Conservation (phyloP, 2,113 vertebrate species). For the Marmota flaviventris region DNA sequence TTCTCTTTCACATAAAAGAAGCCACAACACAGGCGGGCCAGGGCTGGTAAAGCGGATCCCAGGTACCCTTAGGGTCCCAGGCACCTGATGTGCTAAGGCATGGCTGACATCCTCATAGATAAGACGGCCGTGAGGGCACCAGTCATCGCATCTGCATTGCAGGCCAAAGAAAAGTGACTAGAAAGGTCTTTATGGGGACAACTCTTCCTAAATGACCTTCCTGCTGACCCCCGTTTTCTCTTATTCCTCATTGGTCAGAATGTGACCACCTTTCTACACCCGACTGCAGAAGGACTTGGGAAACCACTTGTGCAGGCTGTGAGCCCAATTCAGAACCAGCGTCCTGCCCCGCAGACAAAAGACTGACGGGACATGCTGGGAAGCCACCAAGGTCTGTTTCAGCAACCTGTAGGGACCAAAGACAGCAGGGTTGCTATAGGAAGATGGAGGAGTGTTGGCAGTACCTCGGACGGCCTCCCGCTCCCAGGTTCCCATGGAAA, state of each 20-base stretch:
- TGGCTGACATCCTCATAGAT: not conserved
- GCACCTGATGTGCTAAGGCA: fast-evolving
- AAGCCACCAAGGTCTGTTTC: too few species aligned
- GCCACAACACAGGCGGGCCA: too few species aligned
- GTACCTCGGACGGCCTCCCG: fast-evolving
- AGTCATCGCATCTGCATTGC: not conserved
- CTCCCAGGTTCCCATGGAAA: not conserved
- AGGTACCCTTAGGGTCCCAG: fast-evolving
- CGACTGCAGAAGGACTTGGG: not conserved
- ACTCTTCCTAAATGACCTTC: not conserved
- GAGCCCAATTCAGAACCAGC: not conserved
- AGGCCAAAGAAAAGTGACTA: not conserved
- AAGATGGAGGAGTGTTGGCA: fast-evolving
- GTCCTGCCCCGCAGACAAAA: not conserved
- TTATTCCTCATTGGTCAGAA: not conserved
- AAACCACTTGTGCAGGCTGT: too few species aligned
- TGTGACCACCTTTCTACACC: too few species aligned
- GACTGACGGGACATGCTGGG: fast-evolving
- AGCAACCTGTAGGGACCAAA: not conserved
- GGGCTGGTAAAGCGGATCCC: not conserved
- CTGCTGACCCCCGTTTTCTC: not conserved
- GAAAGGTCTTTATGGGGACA: not conserved
- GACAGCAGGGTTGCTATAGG: fast-evolving
- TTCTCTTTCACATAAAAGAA: not conserved
- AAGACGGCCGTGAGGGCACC: not conserved